Percentiles rank a stretch among this genome's conserved stretches.
Evolutionary conservation across 2,113 vertebrate genomes (phyloP).

Genomic region (Centropus unirufus): DNA sequence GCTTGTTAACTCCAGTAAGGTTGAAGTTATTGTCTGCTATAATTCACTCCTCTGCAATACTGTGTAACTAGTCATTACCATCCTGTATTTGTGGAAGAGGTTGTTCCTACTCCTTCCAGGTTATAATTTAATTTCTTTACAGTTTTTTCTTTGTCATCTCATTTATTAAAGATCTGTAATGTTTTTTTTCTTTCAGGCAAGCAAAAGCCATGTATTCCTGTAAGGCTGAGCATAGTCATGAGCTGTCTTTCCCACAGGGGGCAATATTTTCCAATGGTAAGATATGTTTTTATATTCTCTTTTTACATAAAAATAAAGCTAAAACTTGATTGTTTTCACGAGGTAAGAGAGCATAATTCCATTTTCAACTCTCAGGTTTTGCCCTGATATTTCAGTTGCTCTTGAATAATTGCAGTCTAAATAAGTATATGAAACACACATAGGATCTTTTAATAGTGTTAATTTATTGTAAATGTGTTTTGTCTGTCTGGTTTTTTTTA

Average conservation of each 20-base stretch:
- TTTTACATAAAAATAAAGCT: neutral
- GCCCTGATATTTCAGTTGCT: neutral
- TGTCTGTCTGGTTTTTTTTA: constrained; percentile 18
- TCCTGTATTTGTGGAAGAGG: neutral
- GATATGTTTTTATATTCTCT: constrained; percentile 2
- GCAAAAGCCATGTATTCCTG: constrained; percentile 97
- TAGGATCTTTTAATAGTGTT: neutral
- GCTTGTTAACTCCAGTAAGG: neutral
- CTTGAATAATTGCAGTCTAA: neutral
- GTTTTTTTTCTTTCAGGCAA: constrained; percentile 79
- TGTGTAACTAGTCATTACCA: neutral
- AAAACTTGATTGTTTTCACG: neutral
- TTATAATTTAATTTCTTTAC: neutral
- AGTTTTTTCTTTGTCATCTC: neutral
- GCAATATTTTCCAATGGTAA: constrained; percentile 94
- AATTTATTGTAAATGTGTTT: neutral
- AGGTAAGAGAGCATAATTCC: neutral
- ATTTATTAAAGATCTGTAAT: neutral
- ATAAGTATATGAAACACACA: neutral
- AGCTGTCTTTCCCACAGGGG: constrained; percentile 96
- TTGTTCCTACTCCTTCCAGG: neutral
- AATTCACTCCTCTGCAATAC: neutral
- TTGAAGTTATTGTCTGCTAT: neutral
- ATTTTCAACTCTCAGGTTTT: neutral
- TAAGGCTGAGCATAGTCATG: constrained; percentile 94